Evolutionary conservation across 2,113 vertebrate genomes (phyloP), one percentile per base, ranked within the genome.

Genomic region (Tretioscincus oriximinensis): DNA sequence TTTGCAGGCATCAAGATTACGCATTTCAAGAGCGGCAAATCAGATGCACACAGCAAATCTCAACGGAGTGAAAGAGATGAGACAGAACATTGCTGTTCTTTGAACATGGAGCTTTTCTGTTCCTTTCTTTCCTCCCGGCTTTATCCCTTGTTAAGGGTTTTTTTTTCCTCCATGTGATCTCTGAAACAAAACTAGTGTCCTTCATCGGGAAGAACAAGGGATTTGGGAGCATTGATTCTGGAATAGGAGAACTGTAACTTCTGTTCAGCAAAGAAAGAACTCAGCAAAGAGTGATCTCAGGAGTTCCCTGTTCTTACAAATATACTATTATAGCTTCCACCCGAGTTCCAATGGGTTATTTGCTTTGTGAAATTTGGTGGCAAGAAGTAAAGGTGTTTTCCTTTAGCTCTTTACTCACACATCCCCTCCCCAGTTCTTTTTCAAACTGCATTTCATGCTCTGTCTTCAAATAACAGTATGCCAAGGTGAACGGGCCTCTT

Each of bases 1-100:
- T 41, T 87, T 83, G 63, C n/a, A 87, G 76, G 77, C 51, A 92
- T 80, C 72, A 81, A 2, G 0, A 79, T 84, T 86, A 86, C 85
- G 86, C 86, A 83, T 92, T 87, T 89, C 89, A 81, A 77, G 88
- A 60, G 80, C 64, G 2, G 77, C 67, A 81, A 75, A 7, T 45
- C 81, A 80, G 77, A 81, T 20, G 18, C 0, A 66, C 2, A 67
- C 80, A 71, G 71, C 66, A 61, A 80, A 58, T 31, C 16, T 84
- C 51, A 20, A 20, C n/a, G 9, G 21, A 78, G 21, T 68, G 63
- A 84, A 74, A 84, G 74, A 41, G 54, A 54, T 83, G 29, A 81
- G 68, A 79, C 10, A 21, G 47, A 0, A 0, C 63, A 20, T 54
- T 0, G 0, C 65, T 74, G 72, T 41, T 79, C 78, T 80, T 0